Evolutionary conservation across 2,797 vertebrate genomes (phyloP).

Genomic region (Lepilemur ruficaudatus): DNA sequence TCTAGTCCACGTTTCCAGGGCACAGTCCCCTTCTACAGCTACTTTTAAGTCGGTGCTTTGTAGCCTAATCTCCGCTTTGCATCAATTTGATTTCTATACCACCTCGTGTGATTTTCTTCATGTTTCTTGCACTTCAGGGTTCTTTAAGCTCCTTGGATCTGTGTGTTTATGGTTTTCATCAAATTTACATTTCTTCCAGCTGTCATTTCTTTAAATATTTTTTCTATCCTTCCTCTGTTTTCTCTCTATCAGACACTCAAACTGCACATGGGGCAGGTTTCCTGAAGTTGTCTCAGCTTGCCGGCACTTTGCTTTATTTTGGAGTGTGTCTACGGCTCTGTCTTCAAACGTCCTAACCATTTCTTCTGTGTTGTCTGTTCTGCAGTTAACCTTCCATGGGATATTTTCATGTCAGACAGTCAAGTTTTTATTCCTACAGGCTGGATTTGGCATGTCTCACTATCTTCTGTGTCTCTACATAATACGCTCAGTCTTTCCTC

Average conservation of each 20-base stretch:
- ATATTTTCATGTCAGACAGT: not conserved
- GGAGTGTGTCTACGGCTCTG: rapidly evolving
- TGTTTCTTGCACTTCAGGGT: not conserved
- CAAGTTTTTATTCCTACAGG: not conserved
- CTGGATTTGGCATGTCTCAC: not conserved
- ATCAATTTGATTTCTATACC: not conserved
- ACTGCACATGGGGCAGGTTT: rapidly evolving
- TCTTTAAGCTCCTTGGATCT: no score
- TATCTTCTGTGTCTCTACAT: rapidly evolving
- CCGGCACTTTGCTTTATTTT: not conserved
- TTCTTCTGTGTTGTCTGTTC: not conserved
- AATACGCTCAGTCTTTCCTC: not conserved
- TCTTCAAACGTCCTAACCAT: not conserved
- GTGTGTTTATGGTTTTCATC: not conserved
- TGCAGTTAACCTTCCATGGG: not conserved
- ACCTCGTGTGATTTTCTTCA: not conserved
- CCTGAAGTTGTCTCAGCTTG: rapidly evolving
- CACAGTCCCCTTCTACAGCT: not conserved
- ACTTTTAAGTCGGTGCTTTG: no score
- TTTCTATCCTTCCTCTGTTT: no score
- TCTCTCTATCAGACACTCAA: rapidly evolving
- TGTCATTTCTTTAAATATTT: not conserved
- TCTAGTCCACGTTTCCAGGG: not conserved
- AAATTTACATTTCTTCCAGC: not conserved
- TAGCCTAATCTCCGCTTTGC: no score